Conservation (phyloP, 2,888 invertebrate species). For the Bembecia ichneumoniformis region DNA sequence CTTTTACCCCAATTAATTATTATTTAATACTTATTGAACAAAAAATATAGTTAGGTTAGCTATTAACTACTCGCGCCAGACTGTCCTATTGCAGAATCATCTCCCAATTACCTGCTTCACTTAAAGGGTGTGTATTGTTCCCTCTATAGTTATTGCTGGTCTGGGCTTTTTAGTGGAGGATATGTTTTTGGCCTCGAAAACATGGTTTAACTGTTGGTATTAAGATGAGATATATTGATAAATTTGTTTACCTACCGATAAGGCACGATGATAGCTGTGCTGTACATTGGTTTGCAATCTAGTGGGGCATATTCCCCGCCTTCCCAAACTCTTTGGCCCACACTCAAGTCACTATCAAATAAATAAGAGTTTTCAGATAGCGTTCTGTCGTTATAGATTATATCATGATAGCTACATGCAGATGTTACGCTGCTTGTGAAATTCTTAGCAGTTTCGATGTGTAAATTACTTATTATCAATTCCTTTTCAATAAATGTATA, state of each 20-base stretch:
- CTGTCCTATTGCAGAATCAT: no score
- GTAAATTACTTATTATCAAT: slow-evolving; percentile 49
- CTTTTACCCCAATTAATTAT: no score
- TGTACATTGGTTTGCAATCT: slow-evolving; percentile 67
- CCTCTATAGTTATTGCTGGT: no score
- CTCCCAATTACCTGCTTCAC: no score
- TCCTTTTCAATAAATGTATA: slow-evolving; percentile 62
- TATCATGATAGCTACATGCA: slow-evolving; percentile 49
- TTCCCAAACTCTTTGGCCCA: slow-evolving; percentile 45
- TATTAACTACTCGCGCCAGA: no score
- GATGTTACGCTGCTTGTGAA: slow-evolving; percentile 46
- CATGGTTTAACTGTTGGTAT: no score
- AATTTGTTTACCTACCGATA: slow-evolving; percentile 54
- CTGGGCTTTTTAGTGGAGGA: no score
- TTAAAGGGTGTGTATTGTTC: no score
- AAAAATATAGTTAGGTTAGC: no score
- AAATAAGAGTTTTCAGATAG: slow-evolving; percentile 29
- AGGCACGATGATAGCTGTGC: slow-evolving; percentile 88
- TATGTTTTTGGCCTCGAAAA: no score
- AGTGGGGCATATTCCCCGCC: slow-evolving; percentile 55
- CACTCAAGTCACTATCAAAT: slow-evolving; percentile 44
- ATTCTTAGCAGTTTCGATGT: slow-evolving; percentile 50
- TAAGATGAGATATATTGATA: no score
- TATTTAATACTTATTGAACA: no score
- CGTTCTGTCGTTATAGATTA: slow-evolving; percentile 43